phyloP scores from a whole-genome alignment of 2,888 invertebrate genomes.

The Dynastes hyllus region DNA sequence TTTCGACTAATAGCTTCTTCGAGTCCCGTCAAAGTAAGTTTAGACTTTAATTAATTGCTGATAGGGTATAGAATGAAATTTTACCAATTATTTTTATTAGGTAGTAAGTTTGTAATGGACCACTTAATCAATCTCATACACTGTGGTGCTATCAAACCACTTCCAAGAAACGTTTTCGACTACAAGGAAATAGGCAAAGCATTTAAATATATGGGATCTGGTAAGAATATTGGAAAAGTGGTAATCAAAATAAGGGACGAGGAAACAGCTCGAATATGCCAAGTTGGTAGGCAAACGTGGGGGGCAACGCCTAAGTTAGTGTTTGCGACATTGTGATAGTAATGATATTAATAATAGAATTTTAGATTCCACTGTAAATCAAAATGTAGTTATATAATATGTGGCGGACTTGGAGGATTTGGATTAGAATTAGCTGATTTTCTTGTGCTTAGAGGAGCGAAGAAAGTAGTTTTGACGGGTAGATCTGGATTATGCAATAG shows the following conservation, averaged over 20 bases:
- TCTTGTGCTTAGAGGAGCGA: slow-evolving; percentile 88
- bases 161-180: slow-evolving; percentile 78
- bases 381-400: slow-evolving; percentile 73
- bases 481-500: slow-evolving; percentile 86
- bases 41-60: background rate
- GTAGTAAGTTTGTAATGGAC: too few species aligned
- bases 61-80: too few species aligned
- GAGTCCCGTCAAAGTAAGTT: background rate
- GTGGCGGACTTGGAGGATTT: slow-evolving; percentile 93
- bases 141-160: slow-evolving; percentile 80
- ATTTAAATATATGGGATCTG: slow-evolving; percentile 78
- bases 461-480: slow-evolving; percentile 85
- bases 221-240: slow-evolving; percentile 88
- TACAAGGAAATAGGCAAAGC: slow-evolving; percentile 81
- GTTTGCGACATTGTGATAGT: too few species aligned
- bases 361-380: slow-evolving; percentile 51
- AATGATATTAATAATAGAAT: background rate
- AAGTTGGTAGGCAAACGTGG: too few species aligned
- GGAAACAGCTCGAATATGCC: background rate
- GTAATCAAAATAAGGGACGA: slow-evolving; percentile 68
- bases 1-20: background rate
- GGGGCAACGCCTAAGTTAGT: slow-evolving; percentile 56
- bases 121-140: background rate
- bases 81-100: too few species aligned
- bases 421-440: slow-evolving; percentile 92